A percentile compares a stretch with the other conserved stretches of the same genome.
Evolutionary conservation across 2,888 invertebrate species (phyloP).

Genomic region (Halictus ligatus): DNA sequence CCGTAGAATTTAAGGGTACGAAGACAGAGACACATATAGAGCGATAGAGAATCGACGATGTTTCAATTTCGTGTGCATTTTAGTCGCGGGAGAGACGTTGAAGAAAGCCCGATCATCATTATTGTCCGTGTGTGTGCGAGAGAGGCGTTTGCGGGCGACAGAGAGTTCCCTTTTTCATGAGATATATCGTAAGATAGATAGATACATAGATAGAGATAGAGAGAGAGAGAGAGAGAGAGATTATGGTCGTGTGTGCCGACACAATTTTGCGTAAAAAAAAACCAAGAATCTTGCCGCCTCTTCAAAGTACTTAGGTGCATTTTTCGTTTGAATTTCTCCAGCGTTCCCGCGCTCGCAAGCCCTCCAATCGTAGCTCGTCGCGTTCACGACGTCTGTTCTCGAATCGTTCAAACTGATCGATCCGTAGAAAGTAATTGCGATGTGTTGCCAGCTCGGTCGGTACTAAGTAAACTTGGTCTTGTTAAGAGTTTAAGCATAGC

Average conservation of each 20-base stretch:
- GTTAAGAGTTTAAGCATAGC: constrained; percentile 29
- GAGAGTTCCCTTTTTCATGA: constrained; percentile 1
- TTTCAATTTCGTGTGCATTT: constrained; percentile 30
- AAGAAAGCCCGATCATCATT: background rate
- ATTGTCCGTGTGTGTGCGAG: constrained; percentile 18
- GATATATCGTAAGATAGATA: background rate
- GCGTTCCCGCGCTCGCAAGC: constrained; percentile 30
- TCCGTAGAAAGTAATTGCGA: constrained; percentile 27
- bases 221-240: background rate
- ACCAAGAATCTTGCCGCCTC: background rate
- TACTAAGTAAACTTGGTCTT: constrained; percentile 12
- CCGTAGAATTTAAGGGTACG: constrained; percentile 59
- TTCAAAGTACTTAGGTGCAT: constrained; percentile 26
- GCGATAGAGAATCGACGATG: constrained; percentile 21
- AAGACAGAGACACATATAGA: constrained; percentile 13
- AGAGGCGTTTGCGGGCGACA: constrained; percentile 37
- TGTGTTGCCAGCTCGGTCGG: constrained; percentile 2
- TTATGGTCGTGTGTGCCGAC: background rate
- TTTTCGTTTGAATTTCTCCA: constrained; percentile 10
- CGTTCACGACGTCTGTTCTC: constrained; percentile 30
- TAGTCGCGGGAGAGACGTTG: background rate
- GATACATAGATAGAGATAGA: background rate
- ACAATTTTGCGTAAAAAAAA: background rate
- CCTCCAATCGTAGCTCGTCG: constrained; percentile 27
- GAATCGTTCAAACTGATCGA: constrained; percentile 38